Conservation (phyloP, 2,797 vertebrate genomes). For the Miichthys miiuy region DNA sequence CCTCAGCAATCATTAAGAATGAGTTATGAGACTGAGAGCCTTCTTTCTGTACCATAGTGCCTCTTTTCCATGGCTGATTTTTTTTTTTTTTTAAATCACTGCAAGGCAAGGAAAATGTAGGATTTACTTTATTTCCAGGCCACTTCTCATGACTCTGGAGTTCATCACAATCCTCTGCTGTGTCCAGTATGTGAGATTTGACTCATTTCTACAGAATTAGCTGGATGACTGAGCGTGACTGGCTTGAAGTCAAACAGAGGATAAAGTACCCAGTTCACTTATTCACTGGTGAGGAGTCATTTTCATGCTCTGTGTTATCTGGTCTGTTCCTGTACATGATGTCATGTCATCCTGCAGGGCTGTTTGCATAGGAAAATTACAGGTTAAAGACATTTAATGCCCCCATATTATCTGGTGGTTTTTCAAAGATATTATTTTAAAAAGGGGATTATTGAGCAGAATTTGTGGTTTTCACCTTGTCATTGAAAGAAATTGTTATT, state of each 20-base stretch:
- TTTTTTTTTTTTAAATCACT: constrained; percentile 46
- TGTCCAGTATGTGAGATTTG: constrained; percentile 27
- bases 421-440: constrained; percentile 34
- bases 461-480: constrained; percentile 68
- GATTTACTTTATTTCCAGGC: constrained; percentile 35
- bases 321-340: constrained; percentile 25
- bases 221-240: constrained; percentile 34
- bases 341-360: constrained; percentile 33
- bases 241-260: constrained; percentile 55
- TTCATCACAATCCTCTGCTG: constrained; percentile 33
- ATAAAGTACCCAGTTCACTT: constrained; percentile 33
- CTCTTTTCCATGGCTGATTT: constrained; percentile 67
- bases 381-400: constrained; percentile 30
- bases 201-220: constrained; percentile 53
- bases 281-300: constrained; percentile 39
- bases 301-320: constrained; percentile 23
- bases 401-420: constrained; percentile 18
- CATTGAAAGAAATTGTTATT: constrained; percentile 74
- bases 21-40: constrained; percentile 58
- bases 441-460: constrained; percentile 56
- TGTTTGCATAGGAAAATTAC: constrained; percentile 22
- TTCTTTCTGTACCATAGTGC: constrained; percentile 79
- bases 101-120: constrained; percentile 35
- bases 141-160: constrained; percentile 44
- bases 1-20: constrained; percentile 56